A percentile compares a stretch with the other conserved stretches of the same genome.
Evolutionary conservation across 2,888 invertebrate species (phyloP).

Genomic region (Stenotaenia linearis): DNA sequence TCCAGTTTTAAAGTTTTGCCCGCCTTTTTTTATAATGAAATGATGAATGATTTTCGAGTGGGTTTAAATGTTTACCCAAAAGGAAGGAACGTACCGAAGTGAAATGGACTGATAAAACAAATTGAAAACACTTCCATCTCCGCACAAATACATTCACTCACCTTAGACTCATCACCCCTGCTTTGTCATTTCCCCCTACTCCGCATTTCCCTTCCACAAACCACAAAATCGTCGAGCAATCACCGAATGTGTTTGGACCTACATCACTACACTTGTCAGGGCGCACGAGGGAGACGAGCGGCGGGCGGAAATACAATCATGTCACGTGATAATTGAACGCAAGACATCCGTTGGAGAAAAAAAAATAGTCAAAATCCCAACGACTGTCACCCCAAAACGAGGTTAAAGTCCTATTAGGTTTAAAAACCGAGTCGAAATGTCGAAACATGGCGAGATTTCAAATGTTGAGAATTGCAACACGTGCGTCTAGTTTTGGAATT

Average conservation of each 20-base stretch:
- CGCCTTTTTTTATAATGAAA: neutral
- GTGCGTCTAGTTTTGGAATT: neutral
- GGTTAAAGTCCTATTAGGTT: neutral
- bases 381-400: neutral
- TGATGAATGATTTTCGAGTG: neutral
- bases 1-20: neutral
- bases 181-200: neutral
- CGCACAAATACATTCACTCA: neutral
- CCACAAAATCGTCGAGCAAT: constrained; percentile 3
- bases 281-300: neutral
- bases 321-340: constrained; percentile 11
- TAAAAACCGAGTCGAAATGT: too few species aligned
- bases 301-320: neutral
- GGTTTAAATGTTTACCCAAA: neutral
- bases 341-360: neutral
- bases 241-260: neutral
- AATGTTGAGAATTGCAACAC: neutral
- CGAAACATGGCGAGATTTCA: too few species aligned
- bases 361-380: neutral
- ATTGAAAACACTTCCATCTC: constrained; percentile 14
- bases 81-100: neutral
- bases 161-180: neutral
- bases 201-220: neutral
- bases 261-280: neutral
- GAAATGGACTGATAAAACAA: neutral